phyloP scores from a whole-genome alignment of 2,888 invertebrate species.

The Galerucella calmariensis region DNA sequence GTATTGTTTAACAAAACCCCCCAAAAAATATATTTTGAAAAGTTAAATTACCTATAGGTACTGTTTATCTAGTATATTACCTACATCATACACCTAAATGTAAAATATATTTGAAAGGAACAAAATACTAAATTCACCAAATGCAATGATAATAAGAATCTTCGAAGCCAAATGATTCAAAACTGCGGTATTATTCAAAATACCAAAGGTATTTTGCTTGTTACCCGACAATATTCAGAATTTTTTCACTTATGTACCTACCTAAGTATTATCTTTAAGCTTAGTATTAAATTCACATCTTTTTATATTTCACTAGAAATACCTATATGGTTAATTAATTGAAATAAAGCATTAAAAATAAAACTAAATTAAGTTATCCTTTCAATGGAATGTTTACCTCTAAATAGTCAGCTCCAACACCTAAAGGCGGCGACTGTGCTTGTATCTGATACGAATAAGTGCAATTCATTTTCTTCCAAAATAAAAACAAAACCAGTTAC shows the following conservation, averaged over 20 bases:
- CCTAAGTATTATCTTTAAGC: too few species aligned
- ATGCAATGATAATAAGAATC: neutral
- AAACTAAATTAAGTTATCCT: neutral
- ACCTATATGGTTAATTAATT: too few species aligned
- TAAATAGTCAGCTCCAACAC: conserved; percentile 61
- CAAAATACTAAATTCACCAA: too few species aligned
- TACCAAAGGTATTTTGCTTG: conserved; percentile 11
- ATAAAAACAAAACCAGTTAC: conserved; percentile 32
- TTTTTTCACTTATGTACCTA: too few species aligned
- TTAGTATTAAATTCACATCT: too few species aligned
- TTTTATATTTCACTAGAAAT: too few species aligned
- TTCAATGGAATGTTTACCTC: conserved; percentile 55
- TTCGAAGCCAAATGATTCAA: neutral
- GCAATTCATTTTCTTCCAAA: conserved; percentile 59
- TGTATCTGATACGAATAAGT: conserved; percentile 63
- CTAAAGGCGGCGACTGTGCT: conserved; percentile 60
- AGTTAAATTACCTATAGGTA: neutral
- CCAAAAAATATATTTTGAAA: neutral
- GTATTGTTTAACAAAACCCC: neutral
- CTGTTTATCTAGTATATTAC: neutral
- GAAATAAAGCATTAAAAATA: too few species aligned
- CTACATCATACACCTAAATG: too few species aligned
- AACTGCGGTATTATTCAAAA: too few species aligned
- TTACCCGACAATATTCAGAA: too few species aligned
- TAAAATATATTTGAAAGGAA: too few species aligned